A percentile compares a stretch with the other conserved stretches of the same genome.
Conservation (phyloP, 1,140 invertebrate species). For the Megalopta genalis region DNA sequence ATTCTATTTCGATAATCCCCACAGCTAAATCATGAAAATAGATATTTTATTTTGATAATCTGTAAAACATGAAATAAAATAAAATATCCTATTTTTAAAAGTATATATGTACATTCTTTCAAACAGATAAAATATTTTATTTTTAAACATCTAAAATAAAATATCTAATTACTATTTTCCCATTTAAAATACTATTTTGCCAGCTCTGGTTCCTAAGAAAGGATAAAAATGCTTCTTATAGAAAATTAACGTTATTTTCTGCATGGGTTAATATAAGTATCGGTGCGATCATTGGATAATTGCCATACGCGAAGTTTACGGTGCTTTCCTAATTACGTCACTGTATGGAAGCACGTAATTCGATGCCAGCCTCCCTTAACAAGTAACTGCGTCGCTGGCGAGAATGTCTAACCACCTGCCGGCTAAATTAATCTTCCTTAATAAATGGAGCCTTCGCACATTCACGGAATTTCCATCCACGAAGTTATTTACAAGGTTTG, state of each 20-base stretch:
- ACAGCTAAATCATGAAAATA: too few species aligned
- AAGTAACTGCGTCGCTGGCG: background rate
- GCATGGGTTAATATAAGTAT: background rate
- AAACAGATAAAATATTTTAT: too few species aligned
- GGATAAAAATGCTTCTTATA: background rate
- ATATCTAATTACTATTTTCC: too few species aligned
- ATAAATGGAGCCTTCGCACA: conserved; percentile 8
- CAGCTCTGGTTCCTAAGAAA: too few species aligned
- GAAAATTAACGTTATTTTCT: background rate
- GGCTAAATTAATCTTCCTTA: conserved; percentile 25
- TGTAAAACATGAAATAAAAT: too few species aligned
- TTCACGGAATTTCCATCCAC: conserved; percentile 26
- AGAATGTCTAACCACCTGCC: background rate
- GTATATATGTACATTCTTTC: too few species aligned
- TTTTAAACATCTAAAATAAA: too few species aligned
- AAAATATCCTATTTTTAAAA: too few species aligned
- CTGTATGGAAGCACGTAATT: background rate
- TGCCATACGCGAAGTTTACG: background rate
- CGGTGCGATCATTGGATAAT: background rate
- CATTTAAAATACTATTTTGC: too few species aligned
- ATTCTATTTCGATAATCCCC: too few species aligned
- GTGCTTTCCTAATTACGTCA: conserved; percentile 3
- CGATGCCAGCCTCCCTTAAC: background rate
- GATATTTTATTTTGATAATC: too few species aligned
- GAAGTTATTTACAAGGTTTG: conserved; percentile 52